A percentile compares a stretch with the other conserved stretches of the same genome.
Evolutionary conservation across 2,888 invertebrate species (phyloP).

Genomic region (Halictus quadricinctus): DNA sequence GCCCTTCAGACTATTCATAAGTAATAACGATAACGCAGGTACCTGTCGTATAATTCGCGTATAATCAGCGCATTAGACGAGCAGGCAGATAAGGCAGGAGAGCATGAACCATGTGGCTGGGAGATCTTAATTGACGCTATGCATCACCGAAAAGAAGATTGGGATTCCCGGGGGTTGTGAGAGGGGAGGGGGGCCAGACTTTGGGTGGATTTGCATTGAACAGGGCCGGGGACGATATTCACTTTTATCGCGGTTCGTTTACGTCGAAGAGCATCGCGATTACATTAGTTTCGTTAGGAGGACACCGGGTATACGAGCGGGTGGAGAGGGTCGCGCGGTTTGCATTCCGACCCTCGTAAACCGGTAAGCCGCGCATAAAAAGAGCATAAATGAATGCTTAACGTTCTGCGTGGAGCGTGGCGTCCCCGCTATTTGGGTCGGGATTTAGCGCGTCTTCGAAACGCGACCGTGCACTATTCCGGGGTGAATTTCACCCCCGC

Average conservation of each 20-base stretch:
- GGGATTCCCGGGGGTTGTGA: background rate
- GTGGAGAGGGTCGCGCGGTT: constrained; percentile 52
- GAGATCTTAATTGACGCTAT: constrained; percentile 22
- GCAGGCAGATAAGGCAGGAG: background rate
- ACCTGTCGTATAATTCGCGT: background rate
- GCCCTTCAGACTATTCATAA: background rate
- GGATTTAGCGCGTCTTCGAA: constrained; percentile 58
- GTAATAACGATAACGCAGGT: background rate
- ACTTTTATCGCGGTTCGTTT: constrained; percentile 56
- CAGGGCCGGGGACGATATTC: constrained; percentile 31
- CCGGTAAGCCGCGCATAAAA: constrained; percentile 61
- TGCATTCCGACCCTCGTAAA: constrained; percentile 64
- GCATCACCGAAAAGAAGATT: background rate
- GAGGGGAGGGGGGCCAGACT: constrained; percentile 16
- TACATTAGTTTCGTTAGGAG: constrained; percentile 53
- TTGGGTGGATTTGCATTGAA: constrained; percentile 47
- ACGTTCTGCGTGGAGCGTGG: constrained; percentile 31
- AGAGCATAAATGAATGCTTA: constrained; percentile 67
- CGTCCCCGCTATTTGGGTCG: constrained; percentile 53
- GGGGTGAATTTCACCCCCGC: background rate
- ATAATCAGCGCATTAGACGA: constrained; percentile 1
- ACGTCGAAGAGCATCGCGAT: constrained; percentile 51
- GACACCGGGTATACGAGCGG: constrained; percentile 32
- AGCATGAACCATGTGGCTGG: background rate
- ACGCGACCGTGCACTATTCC: constrained; percentile 29